Evolutionary conservation across 2,797 vertebrate species (phyloP).

Genomic region (Sebastes minor): DNA sequence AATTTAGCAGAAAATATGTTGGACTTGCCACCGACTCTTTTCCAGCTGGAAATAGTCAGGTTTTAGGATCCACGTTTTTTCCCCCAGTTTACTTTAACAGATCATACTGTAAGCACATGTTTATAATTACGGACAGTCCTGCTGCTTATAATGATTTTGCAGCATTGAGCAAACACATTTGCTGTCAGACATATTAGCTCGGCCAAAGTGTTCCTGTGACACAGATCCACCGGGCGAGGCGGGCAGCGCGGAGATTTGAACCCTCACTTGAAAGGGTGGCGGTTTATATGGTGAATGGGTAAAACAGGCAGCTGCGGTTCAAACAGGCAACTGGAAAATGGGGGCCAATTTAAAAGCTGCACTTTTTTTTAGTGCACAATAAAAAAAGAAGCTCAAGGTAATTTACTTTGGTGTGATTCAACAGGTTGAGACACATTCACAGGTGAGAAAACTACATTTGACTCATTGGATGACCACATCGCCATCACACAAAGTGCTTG

Average conservation of each 20-base stretch:
- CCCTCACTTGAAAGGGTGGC: constrained; percentile 58
- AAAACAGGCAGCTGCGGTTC: constrained; percentile 62
- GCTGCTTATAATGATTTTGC: constrained; percentile 82
- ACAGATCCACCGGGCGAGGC: constrained; percentile 62
- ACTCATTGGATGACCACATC: constrained; percentile 18
- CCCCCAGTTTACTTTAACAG: constrained; percentile 79
- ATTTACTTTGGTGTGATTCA: constrained; percentile 55
- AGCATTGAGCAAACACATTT: constrained; percentile 81
- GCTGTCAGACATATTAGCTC: constrained; percentile 76
- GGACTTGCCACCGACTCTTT: constrained; percentile 71
- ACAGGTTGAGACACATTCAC: constrained; percentile 33
- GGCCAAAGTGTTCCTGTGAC: constrained; percentile 69
- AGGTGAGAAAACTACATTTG: constrained; percentile 50
- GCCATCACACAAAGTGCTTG: neutral
- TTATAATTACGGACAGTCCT: constrained; percentile 82
- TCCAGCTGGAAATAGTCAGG: constrained; percentile 82
- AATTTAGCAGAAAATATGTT: constrained; percentile 83
- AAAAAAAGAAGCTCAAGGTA: constrained; percentile 61
- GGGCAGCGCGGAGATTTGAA: constrained; percentile 49
- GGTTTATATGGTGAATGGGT: constrained; percentile 53
- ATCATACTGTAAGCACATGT: constrained; percentile 83
- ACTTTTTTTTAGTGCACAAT: constrained; percentile 59
- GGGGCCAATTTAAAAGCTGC: constrained; percentile 58
- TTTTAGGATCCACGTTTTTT: constrained; percentile 75
- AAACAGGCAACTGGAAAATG: constrained; percentile 59